Conservation (phyloP, 2,113 vertebrate species). For the Barnardius zonarius region DNA sequence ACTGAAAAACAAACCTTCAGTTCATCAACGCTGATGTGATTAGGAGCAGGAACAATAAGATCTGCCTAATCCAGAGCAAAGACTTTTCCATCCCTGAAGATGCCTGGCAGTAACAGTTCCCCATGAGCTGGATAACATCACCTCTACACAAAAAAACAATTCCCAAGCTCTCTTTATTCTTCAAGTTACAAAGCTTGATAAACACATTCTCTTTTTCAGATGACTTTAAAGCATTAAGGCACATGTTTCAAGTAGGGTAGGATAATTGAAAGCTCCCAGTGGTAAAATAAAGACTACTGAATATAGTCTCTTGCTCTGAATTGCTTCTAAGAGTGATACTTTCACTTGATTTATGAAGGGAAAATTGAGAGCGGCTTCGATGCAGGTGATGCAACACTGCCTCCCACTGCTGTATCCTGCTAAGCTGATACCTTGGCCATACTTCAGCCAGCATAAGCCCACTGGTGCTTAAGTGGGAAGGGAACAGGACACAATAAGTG, state of each 20-base stretch:
- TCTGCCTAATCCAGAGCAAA: not conserved
- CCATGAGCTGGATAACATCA: not conserved
- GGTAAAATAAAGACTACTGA: not conserved
- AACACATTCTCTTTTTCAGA: not conserved
- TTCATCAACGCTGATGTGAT: not conserved
- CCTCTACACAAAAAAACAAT: not conserved
- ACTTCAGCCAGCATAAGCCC: not conserved
- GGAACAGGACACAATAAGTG: fast-evolving
- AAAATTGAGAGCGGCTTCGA: not conserved
- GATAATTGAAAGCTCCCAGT: not conserved
- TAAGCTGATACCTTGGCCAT: not conserved
- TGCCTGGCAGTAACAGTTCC: not conserved
- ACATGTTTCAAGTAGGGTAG: not conserved
- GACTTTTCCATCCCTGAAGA: not conserved
- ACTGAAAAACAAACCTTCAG: not conserved
- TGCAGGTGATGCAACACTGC: not conserved
- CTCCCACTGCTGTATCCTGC: not conserved
- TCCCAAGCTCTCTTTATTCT: not conserved
- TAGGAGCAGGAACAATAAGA: not conserved
- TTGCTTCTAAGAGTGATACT: not conserved
- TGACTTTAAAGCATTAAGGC: not conserved
- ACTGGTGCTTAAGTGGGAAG: not conserved
- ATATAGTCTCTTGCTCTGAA: not conserved
- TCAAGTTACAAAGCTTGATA: not conserved
- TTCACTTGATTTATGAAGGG: not conserved